Percentiles rank a stretch among this genome's conserved stretches.
These are phyloP conservation scores for Oxystoma pomonae DNA, from an alignment of 2,888 invertebrate genomes.

Conservation along the genomic window DNA sequence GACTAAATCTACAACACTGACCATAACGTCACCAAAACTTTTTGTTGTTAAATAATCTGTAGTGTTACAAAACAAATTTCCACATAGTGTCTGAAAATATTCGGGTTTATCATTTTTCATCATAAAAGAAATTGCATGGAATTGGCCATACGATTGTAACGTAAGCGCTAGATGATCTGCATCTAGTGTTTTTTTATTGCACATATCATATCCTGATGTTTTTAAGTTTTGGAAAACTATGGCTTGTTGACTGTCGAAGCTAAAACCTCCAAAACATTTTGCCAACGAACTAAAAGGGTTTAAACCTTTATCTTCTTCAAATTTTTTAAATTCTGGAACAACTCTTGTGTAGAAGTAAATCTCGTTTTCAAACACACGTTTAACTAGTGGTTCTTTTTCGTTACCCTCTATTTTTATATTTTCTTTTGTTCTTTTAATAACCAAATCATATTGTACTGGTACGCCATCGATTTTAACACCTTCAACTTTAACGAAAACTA, in stretches of 20 bases:
- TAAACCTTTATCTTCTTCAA: background rate
- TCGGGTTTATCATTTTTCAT: background rate
- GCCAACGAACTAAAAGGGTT: background rate
- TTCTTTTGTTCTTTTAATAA: background rate
- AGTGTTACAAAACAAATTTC: background rate
- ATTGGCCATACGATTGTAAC: background rate
- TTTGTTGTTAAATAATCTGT: background rate
- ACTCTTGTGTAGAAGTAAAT: background rate
- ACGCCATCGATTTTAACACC: background rate
- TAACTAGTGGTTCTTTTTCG: background rate
- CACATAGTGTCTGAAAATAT: background rate
- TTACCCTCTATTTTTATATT: background rate
- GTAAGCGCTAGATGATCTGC: background rate
- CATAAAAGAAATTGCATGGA: background rate
- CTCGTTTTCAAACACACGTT: background rate
- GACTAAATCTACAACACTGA: background rate
- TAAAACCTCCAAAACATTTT: background rate
- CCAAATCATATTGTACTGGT: background rate
- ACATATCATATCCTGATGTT: background rate
- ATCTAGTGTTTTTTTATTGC: background rate
- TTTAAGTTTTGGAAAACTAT: background rate
- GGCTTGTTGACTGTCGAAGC: background rate
- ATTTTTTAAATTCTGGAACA: background rate
- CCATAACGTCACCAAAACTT: background rate
- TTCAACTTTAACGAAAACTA: background rate